Base-by-base conservation (phyloP, 2,888 invertebrate species). In the Synanthedon myopaeformis region DNA sequence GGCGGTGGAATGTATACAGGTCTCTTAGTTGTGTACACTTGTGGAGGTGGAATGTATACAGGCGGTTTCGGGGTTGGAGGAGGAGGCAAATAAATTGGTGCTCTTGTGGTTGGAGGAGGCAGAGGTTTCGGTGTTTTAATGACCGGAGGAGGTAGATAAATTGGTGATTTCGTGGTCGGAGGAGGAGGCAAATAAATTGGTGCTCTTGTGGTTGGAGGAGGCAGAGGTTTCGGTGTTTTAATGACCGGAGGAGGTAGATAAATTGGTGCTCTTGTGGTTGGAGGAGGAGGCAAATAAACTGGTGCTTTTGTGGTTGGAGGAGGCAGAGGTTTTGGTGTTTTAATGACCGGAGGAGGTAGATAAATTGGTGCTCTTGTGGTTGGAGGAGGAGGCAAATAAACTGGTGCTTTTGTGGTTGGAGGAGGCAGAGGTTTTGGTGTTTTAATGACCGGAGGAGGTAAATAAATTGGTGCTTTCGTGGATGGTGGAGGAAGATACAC, bases 51-150 rank as follows among this genome's bases (percentile, higher is more conserved):
- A 54, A 62, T 55, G 45, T 65, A 66, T 3, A 61, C 42, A 1
- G 74, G 69, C 3, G 66, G 64, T 49, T 61, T 52, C 35, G 74
- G 69, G 1, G 72, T 67, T 14, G 66, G 55, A 19, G 19, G 23
- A 0, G 72, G 66, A 1, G 73, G 69, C 3, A 69, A 61, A 54
- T 72, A 70, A 54, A 63, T 54, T 56, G 12, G 58, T 56, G 0
- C 49, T 35, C 52, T 51, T 4, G 57, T 57, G 1, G 60, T 57
- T 11, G 58, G 23, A 4, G 58, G 59, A 0, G 58, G 56, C 6
- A 56, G 50, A 50, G 57, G 58, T 4, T 61, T 56, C 1, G 68
- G 64, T 10, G 62, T 53, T 49, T 53, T 51, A 12, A 41, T 51
- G 17, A 41, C 41, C 8, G 55, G 52, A 10, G 56, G 54, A 14